Conservation (phyloP, 1,140 invertebrate species). For the Megalopta genalis region DNA sequence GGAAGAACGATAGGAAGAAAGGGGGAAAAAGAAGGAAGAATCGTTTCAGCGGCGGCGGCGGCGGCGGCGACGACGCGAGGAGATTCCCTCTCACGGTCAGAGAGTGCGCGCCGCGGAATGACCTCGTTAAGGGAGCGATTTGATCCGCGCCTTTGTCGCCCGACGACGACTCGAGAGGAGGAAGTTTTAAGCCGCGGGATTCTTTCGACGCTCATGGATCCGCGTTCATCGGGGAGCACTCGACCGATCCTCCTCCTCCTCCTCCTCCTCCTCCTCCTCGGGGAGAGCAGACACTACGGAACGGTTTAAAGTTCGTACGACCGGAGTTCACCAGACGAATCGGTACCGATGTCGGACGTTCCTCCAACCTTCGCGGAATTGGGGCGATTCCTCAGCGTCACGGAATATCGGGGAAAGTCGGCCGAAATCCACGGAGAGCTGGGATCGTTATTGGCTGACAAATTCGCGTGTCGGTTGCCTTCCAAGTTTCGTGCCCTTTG, state of each 20-base stretch:
- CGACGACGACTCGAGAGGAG: not conserved
- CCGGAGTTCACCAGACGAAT: not conserved
- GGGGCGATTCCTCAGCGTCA: not conserved
- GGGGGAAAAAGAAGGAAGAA: not conserved
- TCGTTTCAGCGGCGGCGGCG: conserved; percentile 21
- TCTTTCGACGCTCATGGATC: not conserved
- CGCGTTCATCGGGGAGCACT: not conserved
- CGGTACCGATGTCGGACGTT: not conserved
- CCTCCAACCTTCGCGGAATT: not conserved
- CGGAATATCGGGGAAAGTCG: conserved; percentile 1
- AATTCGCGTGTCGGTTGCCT: not conserved
- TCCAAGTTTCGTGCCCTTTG: not conserved
- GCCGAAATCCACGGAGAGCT: not conserved
- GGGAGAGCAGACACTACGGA: not conserved
- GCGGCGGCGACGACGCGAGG: conserved; percentile 16
- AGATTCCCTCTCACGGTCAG: conserved; percentile 30
- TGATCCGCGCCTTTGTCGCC: conserved; percentile 10
- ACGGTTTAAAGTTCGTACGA: not conserved
- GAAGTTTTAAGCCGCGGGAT: not conserved
- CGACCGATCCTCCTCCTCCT: not conserved
- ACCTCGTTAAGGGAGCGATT: conserved; percentile 47
- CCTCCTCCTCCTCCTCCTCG: not conserved
- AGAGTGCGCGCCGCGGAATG: conserved; percentile 28
- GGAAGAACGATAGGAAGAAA: too few relatives aligned
- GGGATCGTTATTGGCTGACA: not conserved